A percentile compares a stretch with the other conserved stretches of the same genome.
Conservation (phyloP, 2,797 vertebrate genomes). For the Pelochelys cantorii region DNA sequence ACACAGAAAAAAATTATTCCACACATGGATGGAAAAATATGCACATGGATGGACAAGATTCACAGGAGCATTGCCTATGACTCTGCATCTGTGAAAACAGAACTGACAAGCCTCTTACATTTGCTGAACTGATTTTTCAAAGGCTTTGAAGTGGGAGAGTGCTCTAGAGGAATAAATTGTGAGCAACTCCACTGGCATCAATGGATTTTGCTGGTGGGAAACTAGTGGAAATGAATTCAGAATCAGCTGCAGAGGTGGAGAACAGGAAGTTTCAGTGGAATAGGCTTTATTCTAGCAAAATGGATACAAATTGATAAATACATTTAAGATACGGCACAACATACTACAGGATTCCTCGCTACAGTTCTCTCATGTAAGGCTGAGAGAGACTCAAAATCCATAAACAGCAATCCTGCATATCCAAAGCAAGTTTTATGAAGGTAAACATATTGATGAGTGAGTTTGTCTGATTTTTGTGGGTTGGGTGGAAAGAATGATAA, state of each 20-base stretch:
- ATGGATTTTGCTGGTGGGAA: conserved; percentile 41
- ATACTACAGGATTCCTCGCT: background rate
- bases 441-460: background rate
- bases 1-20: too few species aligned
- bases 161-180: background rate
- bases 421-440: background rate
- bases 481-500: background rate
- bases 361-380: background rate
- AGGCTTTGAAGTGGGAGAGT: conserved; percentile 1
- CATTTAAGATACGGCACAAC: background rate
- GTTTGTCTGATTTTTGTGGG: background rate
- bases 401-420: background rate
- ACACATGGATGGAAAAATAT: too few species aligned
- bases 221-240: conserved; percentile 21
- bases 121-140: background rate
- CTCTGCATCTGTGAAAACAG: background rate
- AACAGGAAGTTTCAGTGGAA: background rate
- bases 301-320: background rate
- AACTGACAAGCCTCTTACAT: background rate
- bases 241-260: background rate
- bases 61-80: too few species aligned
- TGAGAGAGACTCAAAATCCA: background rate
- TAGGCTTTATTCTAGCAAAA: background rate
- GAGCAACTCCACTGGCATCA: background rate
- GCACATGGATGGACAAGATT: too few species aligned